phyloP scores from a whole-genome alignment of 2,888 invertebrate genomes.

The Hymenopus coronatus region DNA sequence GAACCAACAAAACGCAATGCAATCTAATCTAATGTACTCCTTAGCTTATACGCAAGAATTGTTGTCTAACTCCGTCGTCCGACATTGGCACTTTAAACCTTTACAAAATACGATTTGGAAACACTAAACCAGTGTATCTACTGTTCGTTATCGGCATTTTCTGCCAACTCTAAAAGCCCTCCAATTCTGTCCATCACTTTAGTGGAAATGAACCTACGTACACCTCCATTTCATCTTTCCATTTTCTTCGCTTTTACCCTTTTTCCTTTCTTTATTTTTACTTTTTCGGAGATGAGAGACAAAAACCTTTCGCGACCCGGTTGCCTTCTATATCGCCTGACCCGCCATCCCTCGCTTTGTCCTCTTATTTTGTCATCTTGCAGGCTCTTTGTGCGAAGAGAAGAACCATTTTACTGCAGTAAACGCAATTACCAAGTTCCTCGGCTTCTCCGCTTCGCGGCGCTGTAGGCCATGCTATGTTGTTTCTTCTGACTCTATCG shows the following conservation, averaged over 20 bases:
- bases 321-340: background rate
- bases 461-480: background rate
- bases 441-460: background rate
- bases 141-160: background rate
- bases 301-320: background rate
- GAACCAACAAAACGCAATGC: too few relatives aligned
- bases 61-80: too few relatives aligned
- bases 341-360: background rate
- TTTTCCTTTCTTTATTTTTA: background rate
- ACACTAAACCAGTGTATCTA: background rate
- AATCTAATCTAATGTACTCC: too few relatives aligned
- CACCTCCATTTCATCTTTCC: background rate
- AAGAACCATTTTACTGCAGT: conserved; percentile 16
- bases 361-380: background rate
- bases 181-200: background rate
- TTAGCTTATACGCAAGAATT: too few relatives aligned
- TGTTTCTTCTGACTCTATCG: background rate
- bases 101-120: background rate
- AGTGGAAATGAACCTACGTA: background rate
- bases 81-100: background rate
- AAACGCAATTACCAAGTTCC: conserved; percentile 3
- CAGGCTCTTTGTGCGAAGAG: background rate
- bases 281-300: background rate
- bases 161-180: background rate
- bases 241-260: background rate